A percentile compares a stretch with the other conserved stretches of the same genome.
phyloP scores from a whole-genome alignment of 2,888 invertebrate genomes.

The Clistopyga incitator region DNA sequence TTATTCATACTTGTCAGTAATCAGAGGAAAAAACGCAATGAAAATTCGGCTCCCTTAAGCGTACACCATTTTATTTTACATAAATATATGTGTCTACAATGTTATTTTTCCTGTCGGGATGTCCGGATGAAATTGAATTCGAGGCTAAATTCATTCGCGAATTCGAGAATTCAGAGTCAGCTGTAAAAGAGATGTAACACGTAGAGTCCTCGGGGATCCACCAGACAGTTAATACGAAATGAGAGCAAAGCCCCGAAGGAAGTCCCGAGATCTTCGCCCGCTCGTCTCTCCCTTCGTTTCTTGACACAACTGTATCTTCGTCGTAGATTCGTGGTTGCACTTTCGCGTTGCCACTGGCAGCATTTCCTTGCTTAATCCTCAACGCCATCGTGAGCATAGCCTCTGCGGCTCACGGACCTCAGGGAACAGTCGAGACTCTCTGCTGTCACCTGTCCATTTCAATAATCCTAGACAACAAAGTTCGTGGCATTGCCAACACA shows the following conservation, averaged over 20 bases:
- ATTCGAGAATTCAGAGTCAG: not conserved
- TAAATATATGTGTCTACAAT: too few species aligned
- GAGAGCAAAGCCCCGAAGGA: conserved; percentile 50
- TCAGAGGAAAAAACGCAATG: too few species aligned
- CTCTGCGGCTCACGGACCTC: conserved; percentile 45
- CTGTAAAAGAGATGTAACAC: not conserved
- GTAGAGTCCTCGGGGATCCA: not conserved
- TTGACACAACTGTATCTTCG: conserved; percentile 30
- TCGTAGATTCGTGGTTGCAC: conserved; percentile 39
- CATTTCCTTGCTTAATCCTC: conserved; percentile 53
- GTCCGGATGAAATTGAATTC: not conserved
- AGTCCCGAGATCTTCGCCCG: conserved; percentile 19
- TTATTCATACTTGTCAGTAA: too few species aligned
- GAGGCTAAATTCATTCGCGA: not conserved
- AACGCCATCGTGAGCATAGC: conserved; percentile 46
- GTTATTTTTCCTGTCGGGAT: not conserved
- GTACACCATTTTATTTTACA: too few species aligned
- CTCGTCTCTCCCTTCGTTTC: conserved; percentile 7
- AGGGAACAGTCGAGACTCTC: conserved; percentile 29
- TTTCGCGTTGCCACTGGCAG: conserved; percentile 12
- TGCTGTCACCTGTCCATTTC: conserved; percentile 66
- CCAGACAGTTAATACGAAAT: conserved; percentile 26
- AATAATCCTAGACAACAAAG: conserved; percentile 65
- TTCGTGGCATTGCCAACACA: conserved; percentile 47
- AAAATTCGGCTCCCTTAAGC: too few species aligned